phyloP scores from a whole-genome alignment of 2,113 vertebrate genomes.

The Bos indicus region DNA sequence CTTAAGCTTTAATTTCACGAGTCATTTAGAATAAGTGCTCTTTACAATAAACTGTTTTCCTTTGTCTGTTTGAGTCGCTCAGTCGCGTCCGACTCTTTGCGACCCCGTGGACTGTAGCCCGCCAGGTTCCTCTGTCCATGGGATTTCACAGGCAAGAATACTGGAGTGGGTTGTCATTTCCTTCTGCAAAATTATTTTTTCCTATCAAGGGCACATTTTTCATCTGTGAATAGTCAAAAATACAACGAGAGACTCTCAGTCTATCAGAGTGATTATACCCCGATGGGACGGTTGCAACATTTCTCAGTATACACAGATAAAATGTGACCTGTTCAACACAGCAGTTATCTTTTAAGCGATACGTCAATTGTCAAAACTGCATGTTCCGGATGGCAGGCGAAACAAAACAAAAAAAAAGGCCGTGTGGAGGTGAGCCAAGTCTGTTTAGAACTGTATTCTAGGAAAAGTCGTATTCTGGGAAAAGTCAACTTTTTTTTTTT shows the following conservation, averaged over 20 bases:
- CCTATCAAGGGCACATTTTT: neutral
- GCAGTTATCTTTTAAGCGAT: neutral
- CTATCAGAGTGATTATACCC: neutral
- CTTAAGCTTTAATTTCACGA: accelerated
- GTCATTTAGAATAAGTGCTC: neutral
- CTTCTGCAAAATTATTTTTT: neutral
- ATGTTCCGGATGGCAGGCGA: neutral
- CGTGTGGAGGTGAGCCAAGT: accelerated
- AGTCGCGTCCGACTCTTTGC: accelerated
- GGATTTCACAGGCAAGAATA: neutral
- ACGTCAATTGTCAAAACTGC: accelerated
- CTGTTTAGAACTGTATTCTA: neutral
- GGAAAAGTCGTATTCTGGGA: too few species aligned
- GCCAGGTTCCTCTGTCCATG: neutral
- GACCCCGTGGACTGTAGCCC: neutral
- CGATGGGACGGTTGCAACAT: neutral
- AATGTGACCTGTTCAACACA: neutral
- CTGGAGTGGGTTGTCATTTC: neutral
- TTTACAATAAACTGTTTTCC: neutral
- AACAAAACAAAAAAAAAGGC: neutral
- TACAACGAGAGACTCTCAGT: accelerated
- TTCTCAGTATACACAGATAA: neutral
- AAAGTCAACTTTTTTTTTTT: neutral
- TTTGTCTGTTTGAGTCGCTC: neutral
- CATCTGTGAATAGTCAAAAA: neutral